A percentile compares a stretch with the other conserved stretches of the same genome.
These are phyloP conservation scores for Caenorhabditis angaria DNA, from an alignment of 2,888 invertebrate genomes.

Conservation along the genomic window DNA sequence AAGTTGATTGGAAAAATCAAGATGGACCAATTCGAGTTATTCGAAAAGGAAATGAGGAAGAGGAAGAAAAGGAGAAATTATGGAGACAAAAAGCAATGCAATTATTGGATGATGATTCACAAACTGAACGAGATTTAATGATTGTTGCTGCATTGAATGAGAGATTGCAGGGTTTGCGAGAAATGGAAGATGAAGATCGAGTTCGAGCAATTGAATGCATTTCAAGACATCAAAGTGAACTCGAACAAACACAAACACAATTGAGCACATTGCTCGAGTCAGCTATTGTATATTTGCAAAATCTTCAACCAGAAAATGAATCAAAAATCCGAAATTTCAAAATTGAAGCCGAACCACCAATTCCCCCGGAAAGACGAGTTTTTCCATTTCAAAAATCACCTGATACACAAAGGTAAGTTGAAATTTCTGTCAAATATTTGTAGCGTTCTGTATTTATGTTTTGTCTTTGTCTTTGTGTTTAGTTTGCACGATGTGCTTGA, in stretches of 20 bases:
- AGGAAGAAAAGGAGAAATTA: conserved; percentile 30
- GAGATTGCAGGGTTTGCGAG: conserved; percentile 40
- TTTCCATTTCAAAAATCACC: conserved; percentile 31
- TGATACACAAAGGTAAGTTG: conserved; percentile 13
- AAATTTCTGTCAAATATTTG: conserved; percentile 7
- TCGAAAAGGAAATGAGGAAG: conserved; percentile 31
- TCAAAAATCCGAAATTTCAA: conserved; percentile 13
- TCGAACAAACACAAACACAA: conserved; percentile 62
- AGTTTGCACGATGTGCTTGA: conserved; percentile 52
- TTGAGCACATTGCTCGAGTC: conserved; percentile 56
- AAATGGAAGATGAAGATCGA: conserved; percentile 56
- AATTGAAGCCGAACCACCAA: conserved; percentile 14
- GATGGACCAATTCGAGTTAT: conserved; percentile 40
- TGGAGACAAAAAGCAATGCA: conserved; percentile 47
- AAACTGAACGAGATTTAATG: conserved; percentile 49
- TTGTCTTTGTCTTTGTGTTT: conserved; percentile 19
- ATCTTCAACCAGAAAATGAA: conserved; percentile 20
- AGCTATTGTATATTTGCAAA: conserved; percentile 57
- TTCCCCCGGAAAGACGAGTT: conserved; percentile 32
- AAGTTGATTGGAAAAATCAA: conserved; percentile 31
- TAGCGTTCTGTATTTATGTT: conserved; percentile 7
- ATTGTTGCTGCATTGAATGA: conserved; percentile 51
- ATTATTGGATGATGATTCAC: conserved; percentile 48
- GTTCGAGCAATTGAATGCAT: conserved; percentile 56
- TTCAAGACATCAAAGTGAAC: conserved; percentile 58